Evolutionary conservation across 2,113 vertebrate species (phyloP).

Genomic region (Psettodes erumei): DNA sequence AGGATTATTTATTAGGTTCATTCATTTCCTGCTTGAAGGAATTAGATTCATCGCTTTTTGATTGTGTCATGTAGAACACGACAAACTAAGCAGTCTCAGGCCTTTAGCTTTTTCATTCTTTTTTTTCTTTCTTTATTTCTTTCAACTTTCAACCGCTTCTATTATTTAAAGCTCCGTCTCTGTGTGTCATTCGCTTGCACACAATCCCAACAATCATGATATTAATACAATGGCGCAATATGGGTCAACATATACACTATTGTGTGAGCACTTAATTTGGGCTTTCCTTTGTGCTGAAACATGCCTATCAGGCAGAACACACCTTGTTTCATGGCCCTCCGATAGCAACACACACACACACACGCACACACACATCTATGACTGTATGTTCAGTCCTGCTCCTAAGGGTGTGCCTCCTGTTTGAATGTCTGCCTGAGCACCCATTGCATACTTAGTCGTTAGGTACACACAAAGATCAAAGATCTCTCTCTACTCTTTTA

Average conservation of each 20-base stretch:
- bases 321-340: conserved; percentile 59
- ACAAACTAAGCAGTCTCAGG: neutral
- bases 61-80: neutral
- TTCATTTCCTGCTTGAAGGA: neutral
- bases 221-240: neutral
- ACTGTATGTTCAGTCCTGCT: conserved; percentile 56
- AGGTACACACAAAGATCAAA: conserved; percentile 1
- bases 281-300: conserved; percentile 59
- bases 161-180: neutral
- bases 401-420: conserved; percentile 63
- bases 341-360: conserved; percentile 45
- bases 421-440: conserved; percentile 33
- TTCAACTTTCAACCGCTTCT: neutral
- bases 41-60: neutral
- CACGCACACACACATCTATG: conserved; percentile 9
- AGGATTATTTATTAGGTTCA: too few species aligned
- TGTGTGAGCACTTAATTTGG: conserved; percentile 3
- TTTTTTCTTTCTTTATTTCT: neutral
- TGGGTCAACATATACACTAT: neutral
- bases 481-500: neutral
- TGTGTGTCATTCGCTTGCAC: neutral
- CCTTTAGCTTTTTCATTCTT: neutral
- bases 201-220: neutral
- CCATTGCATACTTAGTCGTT: conserved; percentile 7
- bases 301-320: conserved; percentile 55